Percentiles rank a stretch among this genome's conserved stretches.
phyloP scores from a whole-genome alignment of 2,888 invertebrate genomes.

The Platycheirus albimanus region DNA sequence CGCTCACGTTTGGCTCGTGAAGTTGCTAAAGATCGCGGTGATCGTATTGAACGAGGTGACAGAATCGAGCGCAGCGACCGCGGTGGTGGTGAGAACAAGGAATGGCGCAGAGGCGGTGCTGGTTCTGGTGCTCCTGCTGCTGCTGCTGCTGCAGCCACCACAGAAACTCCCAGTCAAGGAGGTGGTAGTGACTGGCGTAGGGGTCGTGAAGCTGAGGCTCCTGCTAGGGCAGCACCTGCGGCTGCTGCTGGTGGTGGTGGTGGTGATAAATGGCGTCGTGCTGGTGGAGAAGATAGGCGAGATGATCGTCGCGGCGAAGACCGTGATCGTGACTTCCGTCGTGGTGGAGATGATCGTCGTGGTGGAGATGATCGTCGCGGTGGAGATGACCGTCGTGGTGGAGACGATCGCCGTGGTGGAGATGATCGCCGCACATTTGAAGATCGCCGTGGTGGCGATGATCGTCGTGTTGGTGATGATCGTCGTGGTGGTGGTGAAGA shows the following conservation, averaged over 20 bases:
- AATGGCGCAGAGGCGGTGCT: constrained; percentile 71
- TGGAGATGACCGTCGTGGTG: constrained; percentile 61
- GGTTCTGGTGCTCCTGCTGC: constrained; percentile 61
- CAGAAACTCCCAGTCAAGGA: constrained; percentile 39
- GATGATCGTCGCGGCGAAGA: constrained; percentile 44
- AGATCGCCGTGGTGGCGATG: constrained; percentile 44
- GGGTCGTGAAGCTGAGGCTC: constrained; percentile 64
- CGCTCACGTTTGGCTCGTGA: constrained; percentile 80
- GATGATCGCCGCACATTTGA: constrained; percentile 70
- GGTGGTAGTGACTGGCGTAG: constrained; percentile 75
- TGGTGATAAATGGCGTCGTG: constrained; percentile 76
- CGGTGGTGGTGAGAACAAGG: constrained; percentile 68
- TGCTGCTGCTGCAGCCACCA: constrained; percentile 56
- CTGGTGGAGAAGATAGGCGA: constrained; percentile 62
- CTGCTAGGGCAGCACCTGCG: constrained; percentile 29
- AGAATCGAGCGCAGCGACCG: constrained; percentile 75
- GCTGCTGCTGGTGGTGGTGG: constrained; percentile 57
- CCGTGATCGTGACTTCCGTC: constrained; percentile 62
- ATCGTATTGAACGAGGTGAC: constrained; percentile 69
- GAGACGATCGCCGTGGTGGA: constrained; percentile 75
- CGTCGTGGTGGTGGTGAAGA: constrained; percentile 50
- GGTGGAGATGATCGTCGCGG: constrained; percentile 64
- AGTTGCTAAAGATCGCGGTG: constrained; percentile 78
- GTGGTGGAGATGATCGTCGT: constrained; percentile 60
- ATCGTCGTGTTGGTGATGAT: constrained; percentile 66